Conservation (phyloP, 2,888 invertebrate species). For the Trimorus sp. region DNA sequence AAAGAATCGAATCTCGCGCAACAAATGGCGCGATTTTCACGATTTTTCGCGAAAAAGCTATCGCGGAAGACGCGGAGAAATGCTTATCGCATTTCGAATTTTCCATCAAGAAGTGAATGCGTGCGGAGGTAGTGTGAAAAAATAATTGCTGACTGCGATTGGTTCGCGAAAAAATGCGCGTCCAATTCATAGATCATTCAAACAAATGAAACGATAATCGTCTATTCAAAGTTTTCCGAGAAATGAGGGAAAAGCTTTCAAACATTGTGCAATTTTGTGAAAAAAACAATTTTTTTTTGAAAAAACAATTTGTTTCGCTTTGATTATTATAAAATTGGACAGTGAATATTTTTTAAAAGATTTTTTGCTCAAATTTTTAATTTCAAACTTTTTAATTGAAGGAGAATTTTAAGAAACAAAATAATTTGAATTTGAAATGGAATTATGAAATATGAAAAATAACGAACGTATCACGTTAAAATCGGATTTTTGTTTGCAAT, state of each 20-base stretch:
- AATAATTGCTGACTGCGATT: slow-evolving; percentile 46
- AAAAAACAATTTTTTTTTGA: too few species aligned
- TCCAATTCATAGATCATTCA: slow-evolving; percentile 35
- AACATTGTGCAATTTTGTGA: too few species aligned
- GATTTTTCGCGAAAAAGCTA: slow-evolving; percentile 17
- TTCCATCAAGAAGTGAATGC: slow-evolving; percentile 58
- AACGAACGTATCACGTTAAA: slow-evolving; percentile 8
- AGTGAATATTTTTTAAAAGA: too few species aligned
- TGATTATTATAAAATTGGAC: too few species aligned
- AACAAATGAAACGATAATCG: slow-evolving; percentile 20
- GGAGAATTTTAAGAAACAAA: too few species aligned
- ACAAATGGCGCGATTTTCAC: slow-evolving; percentile 4
- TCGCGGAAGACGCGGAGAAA: slow-evolving; percentile 42
- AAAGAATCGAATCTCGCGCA: slow-evolving; percentile 38
- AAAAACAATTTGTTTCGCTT: too few species aligned
- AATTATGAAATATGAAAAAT: too few species aligned
- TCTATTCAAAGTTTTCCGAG: not conserved
- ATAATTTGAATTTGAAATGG: too few species aligned
- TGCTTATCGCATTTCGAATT: slow-evolving; percentile 52
- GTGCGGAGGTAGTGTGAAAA: slow-evolving; percentile 46
- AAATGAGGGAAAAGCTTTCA: not conserved
- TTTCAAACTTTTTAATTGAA: too few species aligned
- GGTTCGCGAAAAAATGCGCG: slow-evolving; percentile 35
- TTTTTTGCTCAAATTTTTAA: too few species aligned
- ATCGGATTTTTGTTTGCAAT: slow-evolving; percentile 45